These are phyloP conservation scores for Calephelis perditalis DNA, from an alignment of 2,888 invertebrate genomes.

Conservation along the genomic window DNA sequence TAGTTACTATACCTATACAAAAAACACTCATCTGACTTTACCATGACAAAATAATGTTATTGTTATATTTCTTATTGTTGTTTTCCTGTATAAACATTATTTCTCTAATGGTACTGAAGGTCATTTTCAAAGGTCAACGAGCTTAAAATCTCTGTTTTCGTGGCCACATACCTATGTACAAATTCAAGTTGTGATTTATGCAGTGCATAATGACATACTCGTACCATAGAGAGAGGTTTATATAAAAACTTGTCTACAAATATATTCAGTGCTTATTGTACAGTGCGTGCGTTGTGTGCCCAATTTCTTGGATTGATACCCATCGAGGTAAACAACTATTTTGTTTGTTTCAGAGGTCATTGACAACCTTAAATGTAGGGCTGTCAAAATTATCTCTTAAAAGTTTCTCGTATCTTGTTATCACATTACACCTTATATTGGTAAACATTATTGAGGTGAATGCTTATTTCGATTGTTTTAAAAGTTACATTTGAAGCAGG, in stretches of 20 bases:
- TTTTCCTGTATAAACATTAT: no score
- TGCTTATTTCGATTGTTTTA: no score
- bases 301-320: conserved; percentile 2
- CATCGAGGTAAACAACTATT: conserved; percentile 7
- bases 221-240: conserved; percentile 8
- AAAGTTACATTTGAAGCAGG: no score
- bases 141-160: background rate
- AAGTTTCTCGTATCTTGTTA: no score
- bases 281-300: conserved; percentile 9
- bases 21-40: no score
- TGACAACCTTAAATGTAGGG: conserved; percentile 1
- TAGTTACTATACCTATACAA: no score
- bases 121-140: background rate
- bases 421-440: no score
- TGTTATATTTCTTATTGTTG: no score
- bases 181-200: conserved; percentile 6
- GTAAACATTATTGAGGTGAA: no score
- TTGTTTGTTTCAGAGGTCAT: conserved; percentile 8
- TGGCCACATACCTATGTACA: conserved; percentile 2
- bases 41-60: no score
- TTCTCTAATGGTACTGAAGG: no score
- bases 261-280: conserved; percentile 6
- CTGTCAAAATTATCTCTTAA: background rate
- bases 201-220: conserved; percentile 13
- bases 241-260: conserved; percentile 13